A percentile compares a stretch with the other conserved stretches of the same genome.
Conservation (phyloP, 2,113 vertebrate species). For the Oreamnos americanus region DNA sequence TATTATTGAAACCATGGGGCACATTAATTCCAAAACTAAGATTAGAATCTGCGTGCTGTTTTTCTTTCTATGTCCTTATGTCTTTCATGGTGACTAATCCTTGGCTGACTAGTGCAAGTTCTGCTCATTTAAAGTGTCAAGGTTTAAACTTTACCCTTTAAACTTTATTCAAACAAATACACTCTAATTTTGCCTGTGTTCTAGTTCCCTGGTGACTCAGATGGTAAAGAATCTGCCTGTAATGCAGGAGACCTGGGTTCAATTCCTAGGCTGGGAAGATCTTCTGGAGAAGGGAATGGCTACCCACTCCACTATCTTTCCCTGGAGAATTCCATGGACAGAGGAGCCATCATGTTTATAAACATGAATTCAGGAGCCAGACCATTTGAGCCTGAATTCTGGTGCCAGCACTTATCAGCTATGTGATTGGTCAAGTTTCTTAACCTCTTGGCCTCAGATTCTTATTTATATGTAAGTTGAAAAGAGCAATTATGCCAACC, state of each 20-base stretch:
- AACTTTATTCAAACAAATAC: neutral
- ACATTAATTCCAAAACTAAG: neutral
- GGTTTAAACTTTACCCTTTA: neutral
- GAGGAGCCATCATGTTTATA: neutral
- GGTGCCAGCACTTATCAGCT: neutral
- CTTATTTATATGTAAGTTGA: neutral
- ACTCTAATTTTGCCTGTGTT: neutral
- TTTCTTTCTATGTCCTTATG: neutral
- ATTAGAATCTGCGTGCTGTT: neutral
- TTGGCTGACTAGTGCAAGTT: neutral
- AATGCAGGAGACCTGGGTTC: neutral
- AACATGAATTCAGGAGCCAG: neutral
- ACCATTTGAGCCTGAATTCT: neutral
- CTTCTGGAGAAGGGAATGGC: neutral
- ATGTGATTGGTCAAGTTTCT: neutral
- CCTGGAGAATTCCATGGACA: neutral
- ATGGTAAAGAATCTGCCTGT: neutral
- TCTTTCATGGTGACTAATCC: neutral
- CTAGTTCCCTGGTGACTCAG: neutral
- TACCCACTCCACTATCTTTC: neutral
- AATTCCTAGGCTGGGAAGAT: neutral
- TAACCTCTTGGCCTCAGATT: neutral
- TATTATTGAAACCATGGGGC: neutral
- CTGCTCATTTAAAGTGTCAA: neutral
- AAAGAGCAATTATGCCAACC: neutral